These are phyloP conservation scores for Pachydiplax longipennis DNA, from an alignment of 2,888 invertebrate genomes.

Conservation along the genomic window DNA sequence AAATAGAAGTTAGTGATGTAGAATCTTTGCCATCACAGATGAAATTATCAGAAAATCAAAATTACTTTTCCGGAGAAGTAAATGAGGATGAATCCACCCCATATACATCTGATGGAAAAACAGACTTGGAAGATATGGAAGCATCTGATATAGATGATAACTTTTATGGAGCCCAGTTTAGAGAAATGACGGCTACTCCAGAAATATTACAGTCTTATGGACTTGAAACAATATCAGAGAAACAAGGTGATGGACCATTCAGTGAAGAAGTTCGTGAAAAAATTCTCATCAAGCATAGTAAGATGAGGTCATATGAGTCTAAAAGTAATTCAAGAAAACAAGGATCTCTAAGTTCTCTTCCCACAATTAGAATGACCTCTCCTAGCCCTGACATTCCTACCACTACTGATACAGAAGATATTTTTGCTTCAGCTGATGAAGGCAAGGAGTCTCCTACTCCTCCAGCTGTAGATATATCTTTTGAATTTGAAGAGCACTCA, in stretches of 20 bases:
- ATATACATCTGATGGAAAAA: slow-evolving; percentile 52
- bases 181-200: slow-evolving; percentile 54
- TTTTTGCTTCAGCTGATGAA: slow-evolving; percentile 61
- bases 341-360: not conserved
- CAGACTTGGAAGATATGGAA: slow-evolving; percentile 61
- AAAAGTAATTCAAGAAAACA: not conserved
- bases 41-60: not conserved
- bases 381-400: slow-evolving; percentile 49
- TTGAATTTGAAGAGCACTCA: slow-evolving; percentile 60
- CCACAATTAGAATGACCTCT: slow-evolving; percentile 47
- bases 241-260: slow-evolving; percentile 56
- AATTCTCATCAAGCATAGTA: not conserved
- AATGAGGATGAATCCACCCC: slow-evolving; percentile 48
- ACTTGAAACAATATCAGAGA: slow-evolving; percentile 51
- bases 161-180: slow-evolving; percentile 47
- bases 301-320: not conserved
- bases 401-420: slow-evolving; percentile 62
- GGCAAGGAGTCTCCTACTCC: slow-evolving; percentile 54
- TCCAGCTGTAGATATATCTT: slow-evolving; percentile 59
- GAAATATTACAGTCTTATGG: slow-evolving; percentile 53
- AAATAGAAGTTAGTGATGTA: slow-evolving; percentile 59
- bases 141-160: slow-evolving; percentile 60
- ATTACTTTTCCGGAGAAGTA: slow-evolving; percentile 11
- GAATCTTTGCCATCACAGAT: slow-evolving; percentile 50
- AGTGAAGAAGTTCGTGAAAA: slow-evolving; percentile 50